phyloP scores from a whole-genome alignment of 2,888 invertebrate species.

The Rhingia rostrata region DNA sequence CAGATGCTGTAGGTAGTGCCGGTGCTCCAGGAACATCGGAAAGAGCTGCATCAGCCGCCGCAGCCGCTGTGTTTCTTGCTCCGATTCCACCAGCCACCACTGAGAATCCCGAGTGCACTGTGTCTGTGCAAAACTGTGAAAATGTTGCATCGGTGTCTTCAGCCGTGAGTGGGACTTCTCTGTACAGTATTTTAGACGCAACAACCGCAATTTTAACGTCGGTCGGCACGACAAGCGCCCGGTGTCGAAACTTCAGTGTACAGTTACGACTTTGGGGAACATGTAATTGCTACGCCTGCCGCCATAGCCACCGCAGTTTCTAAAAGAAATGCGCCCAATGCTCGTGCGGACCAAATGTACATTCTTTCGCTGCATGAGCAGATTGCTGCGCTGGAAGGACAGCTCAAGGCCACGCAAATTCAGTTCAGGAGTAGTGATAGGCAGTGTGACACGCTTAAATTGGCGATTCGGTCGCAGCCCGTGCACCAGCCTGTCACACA shows the following conservation, averaged over 20 bases:
- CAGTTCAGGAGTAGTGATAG: too few species aligned
- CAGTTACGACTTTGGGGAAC: too few species aligned
- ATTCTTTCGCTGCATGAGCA: slow-evolving; percentile 11
- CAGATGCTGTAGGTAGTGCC: slow-evolving; percentile 17
- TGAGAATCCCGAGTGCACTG: background rate
- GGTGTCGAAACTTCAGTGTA: too few species aligned
- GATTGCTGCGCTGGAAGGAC: slow-evolving; percentile 31
- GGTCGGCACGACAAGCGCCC: too few species aligned
- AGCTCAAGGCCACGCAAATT: slow-evolving; percentile 37
- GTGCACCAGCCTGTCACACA: background rate
- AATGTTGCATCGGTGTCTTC: background rate
- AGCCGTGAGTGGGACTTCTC: slow-evolving; percentile 5
- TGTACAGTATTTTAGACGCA: background rate
- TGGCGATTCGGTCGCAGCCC: slow-evolving; percentile 15
- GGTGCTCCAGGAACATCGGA: background rate
- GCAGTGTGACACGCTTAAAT: too few species aligned
- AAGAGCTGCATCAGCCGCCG: slow-evolving; percentile 7
- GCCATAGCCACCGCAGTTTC: background rate
- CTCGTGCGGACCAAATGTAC: background rate
- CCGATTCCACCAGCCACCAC: background rate
- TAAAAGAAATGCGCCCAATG: background rate
- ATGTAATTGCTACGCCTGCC: background rate
- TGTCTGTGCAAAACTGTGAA: background rate
- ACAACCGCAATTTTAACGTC: too few species aligned
- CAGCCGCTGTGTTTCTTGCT: background rate